Evolutionary conservation across 2,888 invertebrate genomes (phyloP).

Genomic region (Panorpa germanica): DNA sequence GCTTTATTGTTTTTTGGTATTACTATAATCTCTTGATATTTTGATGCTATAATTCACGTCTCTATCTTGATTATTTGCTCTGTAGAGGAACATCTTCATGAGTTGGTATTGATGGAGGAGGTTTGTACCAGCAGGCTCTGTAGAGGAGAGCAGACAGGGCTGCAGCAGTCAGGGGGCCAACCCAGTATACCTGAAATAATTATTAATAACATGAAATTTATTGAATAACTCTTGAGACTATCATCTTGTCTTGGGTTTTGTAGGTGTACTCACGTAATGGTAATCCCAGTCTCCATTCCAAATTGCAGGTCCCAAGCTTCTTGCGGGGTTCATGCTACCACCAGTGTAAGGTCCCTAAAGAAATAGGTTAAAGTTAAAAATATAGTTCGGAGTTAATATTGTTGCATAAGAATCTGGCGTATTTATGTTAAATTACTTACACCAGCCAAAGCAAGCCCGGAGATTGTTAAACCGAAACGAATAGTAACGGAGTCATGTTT

Average conservation of each 20-base stretch:
- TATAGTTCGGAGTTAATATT: neutral
- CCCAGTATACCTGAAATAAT: constrained; percentile 40
- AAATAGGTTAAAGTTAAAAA: constrained; percentile 7
- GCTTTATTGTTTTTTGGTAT: too few relatives aligned
- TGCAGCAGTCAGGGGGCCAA: constrained; percentile 33
- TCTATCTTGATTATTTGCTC: too few relatives aligned
- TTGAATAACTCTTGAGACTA: constrained; percentile 4
- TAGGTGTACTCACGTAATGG: constrained; percentile 26
- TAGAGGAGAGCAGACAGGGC: constrained; percentile 25
- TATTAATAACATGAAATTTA: constrained; percentile 8
- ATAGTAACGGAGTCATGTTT: constrained; percentile 44
- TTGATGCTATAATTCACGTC: too few relatives aligned
- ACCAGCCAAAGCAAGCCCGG: constrained; percentile 42
- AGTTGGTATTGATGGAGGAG: too few relatives aligned
- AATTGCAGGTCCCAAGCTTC: constrained; percentile 50
- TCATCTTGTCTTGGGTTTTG: neutral
- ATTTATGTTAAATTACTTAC: constrained; percentile 24
- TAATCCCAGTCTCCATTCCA: constrained; percentile 41
- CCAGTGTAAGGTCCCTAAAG: constrained; percentile 51
- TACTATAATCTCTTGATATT: too few relatives aligned
- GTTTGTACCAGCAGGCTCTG: constrained; percentile 23
- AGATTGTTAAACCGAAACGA: constrained; percentile 46
- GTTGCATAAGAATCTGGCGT: neutral
- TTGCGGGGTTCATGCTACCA: constrained; percentile 52
- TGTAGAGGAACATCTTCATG: too few relatives aligned